Base-by-base conservation (phyloP, 1,140 invertebrate species). In the Drosophila rufa region DNA sequence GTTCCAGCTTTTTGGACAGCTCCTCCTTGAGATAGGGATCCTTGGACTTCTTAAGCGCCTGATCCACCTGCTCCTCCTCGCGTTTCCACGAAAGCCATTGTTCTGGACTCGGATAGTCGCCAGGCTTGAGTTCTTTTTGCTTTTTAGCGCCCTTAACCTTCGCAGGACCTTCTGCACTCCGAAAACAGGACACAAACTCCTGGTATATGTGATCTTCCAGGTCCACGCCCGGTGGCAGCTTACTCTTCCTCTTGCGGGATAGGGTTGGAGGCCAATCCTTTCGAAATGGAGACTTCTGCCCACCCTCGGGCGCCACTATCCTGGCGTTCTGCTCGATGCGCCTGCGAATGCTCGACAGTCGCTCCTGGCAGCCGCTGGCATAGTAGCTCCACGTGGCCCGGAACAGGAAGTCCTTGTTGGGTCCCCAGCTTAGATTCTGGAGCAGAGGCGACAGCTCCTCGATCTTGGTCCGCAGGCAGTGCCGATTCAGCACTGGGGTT, bases 331-430 rank as follows among this genome's bases (percentile, higher is more conserved):
- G 76, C 22, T 73, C 59, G 42, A 79, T 43, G 22, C 51, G 58
- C 12, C 45, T 69, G 46, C 76, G 71, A 40, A 80, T 62, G 42
- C 53, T 48, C 25, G 67, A 36, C 42, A 71, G 42, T 14, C 60
- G 82, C 47, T 55, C 62, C 42, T 69, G 55, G 45, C 50, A 65
- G 64, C 43, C 75, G 38, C 40, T 66, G 57, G 83, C 82, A 69
- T 82, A 76, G 55, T 79, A 86, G 36, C 7, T 73, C 83, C 83
- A 87, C 1, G 66, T 50, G 17, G 67, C 59, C 1, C 19, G 57
- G 27, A 87, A 86, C 0, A 79, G n/a, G 1, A 12, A 9, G 9
- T 82, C 62, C 22, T 46, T 80, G 7, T 19, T 30, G 19, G n/a
- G 33, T 2, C 19, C 47, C 48, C 73, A 59, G 0, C 69, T 40